Evolutionary conservation across 2,888 invertebrate genomes (phyloP).

Genomic region (Phortica magna): DNA sequence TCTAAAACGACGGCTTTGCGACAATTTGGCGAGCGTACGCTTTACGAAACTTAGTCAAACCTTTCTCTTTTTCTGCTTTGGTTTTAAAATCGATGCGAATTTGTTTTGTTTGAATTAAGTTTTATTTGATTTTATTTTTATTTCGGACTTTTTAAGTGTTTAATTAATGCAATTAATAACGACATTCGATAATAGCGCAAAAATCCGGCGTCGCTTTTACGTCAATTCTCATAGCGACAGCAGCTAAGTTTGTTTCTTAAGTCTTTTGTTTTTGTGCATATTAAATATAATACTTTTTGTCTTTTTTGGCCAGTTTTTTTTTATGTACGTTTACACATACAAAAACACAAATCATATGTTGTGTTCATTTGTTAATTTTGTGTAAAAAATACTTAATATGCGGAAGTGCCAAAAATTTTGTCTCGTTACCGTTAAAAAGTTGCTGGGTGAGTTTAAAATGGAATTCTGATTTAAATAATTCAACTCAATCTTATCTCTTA

Average conservation of each 20-base stretch:
- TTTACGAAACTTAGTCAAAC: conserved; percentile 10
- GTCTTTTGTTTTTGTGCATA: conserved; percentile 60
- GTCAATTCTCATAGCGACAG: conserved; percentile 27
- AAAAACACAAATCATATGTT: conserved; percentile 14
- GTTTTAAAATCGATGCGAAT: conserved; percentile 40
- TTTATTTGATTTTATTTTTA: conserved; percentile 44
- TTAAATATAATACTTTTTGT: conserved; percentile 45
- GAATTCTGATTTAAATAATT: neutral
- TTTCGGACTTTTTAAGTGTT: conserved; percentile 38
- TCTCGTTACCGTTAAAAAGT: conserved; percentile 41
- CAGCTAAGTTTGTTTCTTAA: conserved; percentile 62
- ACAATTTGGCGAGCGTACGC: conserved; percentile 40
- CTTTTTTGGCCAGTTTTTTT: conserved; percentile 31
- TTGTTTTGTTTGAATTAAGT: conserved; percentile 35
- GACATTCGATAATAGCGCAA: conserved; percentile 23
- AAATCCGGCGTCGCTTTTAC: conserved; percentile 21
- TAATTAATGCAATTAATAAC: conserved; percentile 64
- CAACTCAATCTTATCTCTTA: conserved; percentile 2
- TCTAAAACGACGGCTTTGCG: conserved; percentile 32
- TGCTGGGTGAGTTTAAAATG: conserved; percentile 10
- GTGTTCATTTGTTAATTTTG: conserved; percentile 43
- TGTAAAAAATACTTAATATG: conserved; percentile 66
- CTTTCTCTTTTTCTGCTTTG: conserved; percentile 27
- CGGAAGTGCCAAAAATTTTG: conserved; percentile 59
- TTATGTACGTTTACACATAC: neutral